A percentile compares a stretch with the other conserved stretches of the same genome.
phyloP scores from a whole-genome alignment of 1,140 invertebrate genomes.

The Anthonomus grandis region DNA sequence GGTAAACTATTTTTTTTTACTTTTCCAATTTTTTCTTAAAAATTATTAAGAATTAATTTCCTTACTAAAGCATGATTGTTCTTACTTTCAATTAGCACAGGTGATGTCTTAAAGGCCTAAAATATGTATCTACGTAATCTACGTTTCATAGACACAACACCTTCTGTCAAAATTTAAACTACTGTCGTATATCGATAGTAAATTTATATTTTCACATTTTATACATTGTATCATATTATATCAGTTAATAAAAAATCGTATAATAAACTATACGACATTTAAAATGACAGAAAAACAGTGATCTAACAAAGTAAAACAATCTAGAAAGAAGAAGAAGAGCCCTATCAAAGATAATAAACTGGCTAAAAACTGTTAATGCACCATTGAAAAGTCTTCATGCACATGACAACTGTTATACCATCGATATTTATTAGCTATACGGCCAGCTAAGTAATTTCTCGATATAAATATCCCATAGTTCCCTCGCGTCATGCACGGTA shows the following conservation, averaged over 20 bases:
- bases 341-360: conserved; percentile 1
- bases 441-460: conserved; percentile 12
- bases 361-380: conserved; percentile 16
- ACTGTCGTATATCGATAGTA: too few species aligned
- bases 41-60: too few species aligned
- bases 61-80: too few species aligned
- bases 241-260: neutral
- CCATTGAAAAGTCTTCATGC: conserved; percentile 20
- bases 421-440: conserved; percentile 14
- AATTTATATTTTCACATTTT: too few species aligned
- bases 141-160: too few species aligned
- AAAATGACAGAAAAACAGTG: neutral
- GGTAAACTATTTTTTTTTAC: too few species aligned
- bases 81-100: too few species aligned
- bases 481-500: conserved; percentile 17
- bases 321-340: neutral
- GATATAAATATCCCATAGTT: conserved; percentile 20
- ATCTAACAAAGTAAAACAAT: neutral
- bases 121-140: too few species aligned
- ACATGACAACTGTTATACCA: conserved; percentile 7
- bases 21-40: too few species aligned
- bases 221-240: too few species aligned
- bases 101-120: too few species aligned
- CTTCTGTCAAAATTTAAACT: too few species aligned
- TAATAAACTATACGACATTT: neutral